Conservation (phyloP, 2,113 vertebrate genomes). For the Myrmecophaga tridactyla region DNA sequence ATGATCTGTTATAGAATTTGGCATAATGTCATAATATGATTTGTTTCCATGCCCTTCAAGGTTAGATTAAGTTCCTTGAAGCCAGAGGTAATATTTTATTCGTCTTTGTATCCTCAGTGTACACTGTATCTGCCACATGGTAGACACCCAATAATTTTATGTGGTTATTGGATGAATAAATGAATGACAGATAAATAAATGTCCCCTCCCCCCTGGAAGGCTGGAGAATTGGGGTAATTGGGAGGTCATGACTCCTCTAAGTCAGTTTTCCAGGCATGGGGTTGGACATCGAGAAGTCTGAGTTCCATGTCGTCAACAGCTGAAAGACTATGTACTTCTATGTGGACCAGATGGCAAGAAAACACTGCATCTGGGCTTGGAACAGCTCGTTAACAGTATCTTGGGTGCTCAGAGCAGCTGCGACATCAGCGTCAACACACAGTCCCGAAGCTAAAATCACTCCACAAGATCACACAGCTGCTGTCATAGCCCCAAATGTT, state of each 20-base stretch:
- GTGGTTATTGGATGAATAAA: neutral
- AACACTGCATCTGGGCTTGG: conserved; percentile 63
- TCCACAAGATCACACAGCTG: conserved; percentile 18
- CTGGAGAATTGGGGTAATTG: neutral
- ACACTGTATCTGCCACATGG: rapidly evolving
- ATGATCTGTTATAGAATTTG: neutral
- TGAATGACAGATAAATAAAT: neutral
- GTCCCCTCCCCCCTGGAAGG: neutral
- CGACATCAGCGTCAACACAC: conserved; percentile 51
- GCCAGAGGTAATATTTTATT: neutral
- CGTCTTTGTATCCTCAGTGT: neutral
- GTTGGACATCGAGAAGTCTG: neutral
- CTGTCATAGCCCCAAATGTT: conserved; percentile 52
- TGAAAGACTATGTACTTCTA: conserved; percentile 57
- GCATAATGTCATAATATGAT: neutral
- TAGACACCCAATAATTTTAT: neutral
- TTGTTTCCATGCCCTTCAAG: neutral
- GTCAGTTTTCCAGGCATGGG: rapidly evolving
- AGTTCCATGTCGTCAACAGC: neutral
- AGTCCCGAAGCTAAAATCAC: conserved; percentile 44
- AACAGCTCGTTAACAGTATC: conserved; percentile 74
- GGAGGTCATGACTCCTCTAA: neutral
- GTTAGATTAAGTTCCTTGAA: neutral
- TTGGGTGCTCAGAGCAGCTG: conserved; percentile 51
- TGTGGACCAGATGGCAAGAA: conserved; percentile 71